Evolutionary conservation across 2,888 invertebrate genomes (phyloP), one percentile per base, ranked within the genome.

Genomic region (Tetranychus truncatus): DNA sequence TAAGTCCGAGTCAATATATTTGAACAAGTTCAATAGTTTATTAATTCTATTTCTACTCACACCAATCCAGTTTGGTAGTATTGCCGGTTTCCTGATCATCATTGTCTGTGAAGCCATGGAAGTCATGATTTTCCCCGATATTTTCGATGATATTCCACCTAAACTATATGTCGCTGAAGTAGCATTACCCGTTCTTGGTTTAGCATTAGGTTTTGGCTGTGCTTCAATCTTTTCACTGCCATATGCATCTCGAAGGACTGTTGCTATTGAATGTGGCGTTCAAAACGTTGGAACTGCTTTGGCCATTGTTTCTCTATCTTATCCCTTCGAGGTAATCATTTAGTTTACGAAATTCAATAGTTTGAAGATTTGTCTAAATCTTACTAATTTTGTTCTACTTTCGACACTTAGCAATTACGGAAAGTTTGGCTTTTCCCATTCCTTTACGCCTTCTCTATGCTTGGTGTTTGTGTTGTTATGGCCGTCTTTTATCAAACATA

Each of bases 201-300:
- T 81, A 66, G 72, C 76, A 15, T 76, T 81, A 24, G 82, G 81
- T 11, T 81, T 79, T 73, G 71, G 78, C 11, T 77, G 80, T 5
- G 80, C 81, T 7, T 76, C 77, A n/a, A 74, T 81, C 18, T 80
- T 79, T 75, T 74, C 80, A 15, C 78, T 80, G 77, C 77, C 78
- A 44, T 75, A 78, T 6, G 76, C 75, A 0, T 78, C 76, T n/a
- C 74, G 81, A 21, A 77, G 81, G 73, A 81, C 82, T 6, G 79
- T 82, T 66, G 81, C 80, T 74, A 78, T 81, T 66, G 82, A 82
- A 77, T 81, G 81, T 1, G 81, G 81, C 45, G 80, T 81, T 46
- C 82, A 82, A 74, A 82, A 82, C 74, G 81, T 81, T 45, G 81
- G 81, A 0, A 78, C 81, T n/a, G 81, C 81, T 20, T 79, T 81